A percentile compares a stretch with the other conserved stretches of the same genome.
These are phyloP conservation scores for Nasalis larvatus DNA, from an alignment of 2,113 vertebrate species.

Conservation along the genomic window DNA sequence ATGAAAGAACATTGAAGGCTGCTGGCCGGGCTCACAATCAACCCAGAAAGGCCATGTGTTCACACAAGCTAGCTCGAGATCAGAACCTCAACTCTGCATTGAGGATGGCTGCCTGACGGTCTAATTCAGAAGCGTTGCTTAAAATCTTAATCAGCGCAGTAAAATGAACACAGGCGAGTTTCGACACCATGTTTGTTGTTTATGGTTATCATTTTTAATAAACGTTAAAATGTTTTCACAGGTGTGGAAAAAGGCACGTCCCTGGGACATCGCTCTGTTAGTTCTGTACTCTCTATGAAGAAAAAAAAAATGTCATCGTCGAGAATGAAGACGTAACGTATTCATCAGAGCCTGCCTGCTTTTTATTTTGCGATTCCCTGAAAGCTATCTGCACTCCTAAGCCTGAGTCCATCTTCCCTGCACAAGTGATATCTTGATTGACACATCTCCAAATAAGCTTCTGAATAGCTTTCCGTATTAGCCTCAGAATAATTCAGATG, in stretches of 20 bases:
- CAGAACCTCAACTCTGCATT: neutral
- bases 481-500: constrained; percentile 95
- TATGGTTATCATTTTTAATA: constrained; percentile 88
- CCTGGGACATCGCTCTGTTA: neutral
- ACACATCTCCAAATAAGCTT: constrained; percentile 93
- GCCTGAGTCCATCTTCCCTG: constrained; percentile 71
- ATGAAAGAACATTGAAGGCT: constrained; percentile 81
- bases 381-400: constrained; percentile 77
- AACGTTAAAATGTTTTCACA: constrained; percentile 81
- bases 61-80: constrained; percentile 51
- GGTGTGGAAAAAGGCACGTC: constrained; percentile 78
- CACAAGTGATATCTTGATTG: constrained; percentile 89
- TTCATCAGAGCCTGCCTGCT: constrained; percentile 81
- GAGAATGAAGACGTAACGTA: constrained; percentile 83
- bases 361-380: constrained; percentile 85
- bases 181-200: constrained; percentile 82
- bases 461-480: constrained; percentile 92
- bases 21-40: constrained; percentile 19
- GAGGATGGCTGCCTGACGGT: constrained; percentile 79
- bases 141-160: constrained; percentile 87
- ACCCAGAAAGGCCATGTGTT: constrained; percentile 57
- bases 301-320: constrained; percentile 64
- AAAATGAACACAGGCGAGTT: constrained; percentile 81
- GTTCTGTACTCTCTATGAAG: neutral
- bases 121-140: constrained; percentile 85